These are phyloP conservation scores for Spatulosminthurus flaviceps DNA, from an alignment of 2,888 invertebrate genomes.

Conservation along the genomic window DNA sequence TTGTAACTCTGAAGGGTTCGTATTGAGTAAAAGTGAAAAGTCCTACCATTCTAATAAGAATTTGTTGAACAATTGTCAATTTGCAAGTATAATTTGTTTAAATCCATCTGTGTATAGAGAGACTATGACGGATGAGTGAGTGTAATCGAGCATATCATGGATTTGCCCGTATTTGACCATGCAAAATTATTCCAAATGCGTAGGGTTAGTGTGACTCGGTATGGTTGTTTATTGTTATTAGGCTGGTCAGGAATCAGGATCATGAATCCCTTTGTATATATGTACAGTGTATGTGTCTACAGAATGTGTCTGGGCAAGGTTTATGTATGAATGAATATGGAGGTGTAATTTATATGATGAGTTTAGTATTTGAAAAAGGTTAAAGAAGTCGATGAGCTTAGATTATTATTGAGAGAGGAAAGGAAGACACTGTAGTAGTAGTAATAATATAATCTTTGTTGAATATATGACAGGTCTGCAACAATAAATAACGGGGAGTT, in stretches of 20 bases:
- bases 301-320: not conserved
- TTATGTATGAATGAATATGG: not conserved
- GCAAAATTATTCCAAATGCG: slow-evolving; percentile 9
- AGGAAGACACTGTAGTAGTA: not conserved
- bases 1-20: no score
- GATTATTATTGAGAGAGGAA: not conserved
- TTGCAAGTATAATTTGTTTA: not conserved
- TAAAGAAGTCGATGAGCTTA: not conserved
- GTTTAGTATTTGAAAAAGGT: not conserved
- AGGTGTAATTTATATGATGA: slow-evolving; percentile 11
- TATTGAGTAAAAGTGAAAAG: no score
- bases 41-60: not conserved
- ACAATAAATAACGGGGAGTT: slow-evolving; percentile 8
- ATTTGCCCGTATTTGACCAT: slow-evolving; percentile 4
- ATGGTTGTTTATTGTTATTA: slow-evolving; percentile 1
- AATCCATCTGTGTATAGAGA: not conserved
- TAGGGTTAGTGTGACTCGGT: not conserved
- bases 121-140: no score
- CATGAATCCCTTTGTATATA: not conserved
- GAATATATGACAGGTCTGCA: slow-evolving; percentile 4
- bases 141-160: slow-evolving; percentile 14
- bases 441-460: not conserved
- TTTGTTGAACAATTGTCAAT: slow-evolving; percentile 14
- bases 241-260: slow-evolving; percentile 2
- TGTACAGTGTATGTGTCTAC: no score